These are phyloP conservation scores for Python bivittatus DNA, from an alignment of 2,113 vertebrate genomes.

Conservation along the genomic window DNA sequence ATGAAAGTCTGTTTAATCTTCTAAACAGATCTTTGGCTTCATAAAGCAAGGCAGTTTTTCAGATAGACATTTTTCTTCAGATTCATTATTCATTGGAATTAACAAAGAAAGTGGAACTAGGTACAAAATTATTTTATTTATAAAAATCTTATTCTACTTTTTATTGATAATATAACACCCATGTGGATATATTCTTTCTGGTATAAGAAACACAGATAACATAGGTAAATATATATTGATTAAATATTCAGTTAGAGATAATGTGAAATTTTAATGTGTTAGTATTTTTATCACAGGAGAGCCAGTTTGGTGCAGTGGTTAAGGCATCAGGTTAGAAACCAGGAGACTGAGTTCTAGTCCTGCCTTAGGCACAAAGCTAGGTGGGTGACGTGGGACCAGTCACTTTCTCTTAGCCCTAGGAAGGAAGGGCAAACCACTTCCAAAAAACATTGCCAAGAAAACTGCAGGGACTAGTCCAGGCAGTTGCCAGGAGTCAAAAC, in stretches of 20 bases:
- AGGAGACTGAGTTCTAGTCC: neutral
- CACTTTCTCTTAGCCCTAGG: neutral
- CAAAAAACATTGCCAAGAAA: neutral
- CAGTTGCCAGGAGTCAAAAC: neutral
- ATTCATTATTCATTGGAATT: neutral
- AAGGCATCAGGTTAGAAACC: neutral
- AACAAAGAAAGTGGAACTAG: neutral
- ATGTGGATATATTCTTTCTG: neutral
- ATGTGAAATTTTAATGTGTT: neutral
- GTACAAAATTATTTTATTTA: neutral
- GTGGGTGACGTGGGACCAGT: neutral
- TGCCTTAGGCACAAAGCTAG: neutral
- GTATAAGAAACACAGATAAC: slow-evolving; percentile 5
- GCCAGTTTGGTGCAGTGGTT: neutral
- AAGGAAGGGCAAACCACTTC: neutral
- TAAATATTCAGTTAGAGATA: neutral
- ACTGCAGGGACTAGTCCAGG: neutral
- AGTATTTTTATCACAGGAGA: neutral
- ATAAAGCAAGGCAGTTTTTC: neutral
- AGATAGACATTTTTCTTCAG: neutral
- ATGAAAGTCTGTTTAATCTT: neutral
- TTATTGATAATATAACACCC: neutral
- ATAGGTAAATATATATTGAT: too few species aligned
- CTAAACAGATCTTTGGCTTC: neutral
- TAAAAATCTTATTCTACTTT: neutral